Evolutionary conservation across 1,140 invertebrate genomes (phyloP).

Genomic region (Heliconius nattereri): DNA sequence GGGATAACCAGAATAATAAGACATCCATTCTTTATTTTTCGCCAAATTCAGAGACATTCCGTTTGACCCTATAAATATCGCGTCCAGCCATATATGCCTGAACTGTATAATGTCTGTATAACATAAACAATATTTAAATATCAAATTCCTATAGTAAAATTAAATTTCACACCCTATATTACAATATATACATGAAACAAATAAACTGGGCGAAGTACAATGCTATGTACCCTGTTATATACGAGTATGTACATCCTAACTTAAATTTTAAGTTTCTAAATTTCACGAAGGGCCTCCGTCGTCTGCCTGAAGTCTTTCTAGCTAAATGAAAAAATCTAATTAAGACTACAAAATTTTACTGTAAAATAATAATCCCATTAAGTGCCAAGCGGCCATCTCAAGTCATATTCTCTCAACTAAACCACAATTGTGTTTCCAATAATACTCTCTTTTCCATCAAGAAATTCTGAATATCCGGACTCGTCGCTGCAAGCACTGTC

Average conservation of each 20-base stretch:
- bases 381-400: conserved; percentile 1
- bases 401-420: conserved; percentile 30
- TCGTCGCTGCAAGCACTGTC: conserved; percentile 82
- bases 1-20: neutral
- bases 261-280: neutral
- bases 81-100: neutral
- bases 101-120: neutral
- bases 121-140: conserved; percentile 40
- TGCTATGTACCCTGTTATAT: conserved; percentile 63
- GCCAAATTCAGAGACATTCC: neutral
- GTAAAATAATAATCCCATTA: neutral
- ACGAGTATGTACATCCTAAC: conserved; percentile 37
- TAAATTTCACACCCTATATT: conserved; percentile 53
- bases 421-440: conserved; percentile 76
- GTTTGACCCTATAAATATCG: neutral
- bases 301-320: neutral
- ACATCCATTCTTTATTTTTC: neutral
- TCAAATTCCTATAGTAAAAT: conserved; percentile 51
- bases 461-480: conserved; percentile 81
- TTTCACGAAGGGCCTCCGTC: conserved; percentile 7
- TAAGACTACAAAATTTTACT: conserved; percentile 2
- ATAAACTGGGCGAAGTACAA: conserved; percentile 66
- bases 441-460: conserved; percentile 76
- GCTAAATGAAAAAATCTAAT: neutral
- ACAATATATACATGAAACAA: conserved; percentile 68